Conservation (phyloP, 2,113 vertebrate genomes). For the Balaeniceps rex region DNA sequence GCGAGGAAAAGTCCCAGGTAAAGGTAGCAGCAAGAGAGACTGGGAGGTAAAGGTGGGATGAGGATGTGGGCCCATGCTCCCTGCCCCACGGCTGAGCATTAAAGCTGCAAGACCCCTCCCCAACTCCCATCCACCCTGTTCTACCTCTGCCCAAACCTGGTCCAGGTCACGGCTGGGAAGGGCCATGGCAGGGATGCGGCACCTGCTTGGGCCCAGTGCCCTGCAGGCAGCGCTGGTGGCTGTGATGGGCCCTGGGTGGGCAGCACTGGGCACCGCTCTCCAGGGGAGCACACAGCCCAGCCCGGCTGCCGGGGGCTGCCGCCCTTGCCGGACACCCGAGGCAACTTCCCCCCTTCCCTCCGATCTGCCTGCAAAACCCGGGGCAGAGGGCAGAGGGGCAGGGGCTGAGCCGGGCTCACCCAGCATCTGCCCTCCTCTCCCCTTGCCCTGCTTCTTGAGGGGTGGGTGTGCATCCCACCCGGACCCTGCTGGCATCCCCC, state of each 20-base stretch:
- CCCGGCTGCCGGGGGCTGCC: neutral
- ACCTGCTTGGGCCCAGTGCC: neutral
- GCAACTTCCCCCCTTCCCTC: neutral
- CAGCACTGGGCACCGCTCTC: neutral
- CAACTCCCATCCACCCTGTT: neutral
- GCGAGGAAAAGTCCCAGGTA: neutral
- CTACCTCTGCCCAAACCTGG: neutral
- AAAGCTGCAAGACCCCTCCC: neutral
- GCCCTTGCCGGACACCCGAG: neutral
- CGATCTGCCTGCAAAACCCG: neutral
- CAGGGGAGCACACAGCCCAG: neutral
- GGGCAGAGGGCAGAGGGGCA: neutral
- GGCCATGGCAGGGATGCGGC: neutral
- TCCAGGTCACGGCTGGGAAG: neutral
- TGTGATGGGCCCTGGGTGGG: accelerated
- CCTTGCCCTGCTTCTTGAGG: neutral
- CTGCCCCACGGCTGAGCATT: neutral
- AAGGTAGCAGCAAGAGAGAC: neutral
- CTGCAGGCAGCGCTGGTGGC: neutral
- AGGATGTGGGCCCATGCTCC: neutral
- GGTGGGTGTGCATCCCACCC: neutral
- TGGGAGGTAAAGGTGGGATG: neutral
- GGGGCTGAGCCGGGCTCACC: neutral
- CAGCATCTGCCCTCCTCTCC: neutral
- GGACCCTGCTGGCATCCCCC: neutral